Evolutionary conservation across 2,888 invertebrate genomes (phyloP).

Genomic region (Crepidodera aurea): DNA sequence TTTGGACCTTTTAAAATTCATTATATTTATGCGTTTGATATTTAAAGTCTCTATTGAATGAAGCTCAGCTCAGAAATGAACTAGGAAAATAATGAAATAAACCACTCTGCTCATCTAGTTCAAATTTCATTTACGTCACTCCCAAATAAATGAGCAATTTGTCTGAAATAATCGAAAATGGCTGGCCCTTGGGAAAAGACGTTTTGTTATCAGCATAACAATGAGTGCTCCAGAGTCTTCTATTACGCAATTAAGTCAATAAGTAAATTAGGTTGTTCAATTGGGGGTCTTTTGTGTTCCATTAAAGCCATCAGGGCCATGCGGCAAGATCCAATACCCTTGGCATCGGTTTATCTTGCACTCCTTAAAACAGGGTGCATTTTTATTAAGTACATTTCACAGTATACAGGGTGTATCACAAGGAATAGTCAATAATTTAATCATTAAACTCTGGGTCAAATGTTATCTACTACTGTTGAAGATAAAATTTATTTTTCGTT

Average conservation of each 20-base stretch:
- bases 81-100: not conserved
- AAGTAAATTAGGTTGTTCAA: slow-evolving; percentile 37
- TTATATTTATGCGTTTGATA: too few species aligned
- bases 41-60: too few species aligned
- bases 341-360: slow-evolving; percentile 29
- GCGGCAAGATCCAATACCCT: slow-evolving; percentile 13
- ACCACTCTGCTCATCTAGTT: not conserved
- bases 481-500: too few species aligned
- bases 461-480: too few species aligned
- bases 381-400: slow-evolving; percentile 10
- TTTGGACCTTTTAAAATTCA: too few species aligned
- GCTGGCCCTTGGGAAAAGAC: slow-evolving; percentile 34
- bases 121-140: not conserved
- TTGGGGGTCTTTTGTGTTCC: slow-evolving; percentile 32
- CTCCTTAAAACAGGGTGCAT: slow-evolving; percentile 28
- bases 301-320: slow-evolving; percentile 24
- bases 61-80: too few species aligned
- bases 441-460: too few species aligned
- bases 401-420: too few species aligned
- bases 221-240: slow-evolving; percentile 35
- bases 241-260: slow-evolving; percentile 38
- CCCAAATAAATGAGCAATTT: slow-evolving; percentile 36
- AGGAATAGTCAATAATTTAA: too few species aligned
- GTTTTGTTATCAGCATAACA: slow-evolving; percentile 41
- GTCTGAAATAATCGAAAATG: slow-evolving; percentile 39